Evolutionary conservation across 2,888 invertebrate species (phyloP).

Genomic region (Operophtera brumata): DNA sequence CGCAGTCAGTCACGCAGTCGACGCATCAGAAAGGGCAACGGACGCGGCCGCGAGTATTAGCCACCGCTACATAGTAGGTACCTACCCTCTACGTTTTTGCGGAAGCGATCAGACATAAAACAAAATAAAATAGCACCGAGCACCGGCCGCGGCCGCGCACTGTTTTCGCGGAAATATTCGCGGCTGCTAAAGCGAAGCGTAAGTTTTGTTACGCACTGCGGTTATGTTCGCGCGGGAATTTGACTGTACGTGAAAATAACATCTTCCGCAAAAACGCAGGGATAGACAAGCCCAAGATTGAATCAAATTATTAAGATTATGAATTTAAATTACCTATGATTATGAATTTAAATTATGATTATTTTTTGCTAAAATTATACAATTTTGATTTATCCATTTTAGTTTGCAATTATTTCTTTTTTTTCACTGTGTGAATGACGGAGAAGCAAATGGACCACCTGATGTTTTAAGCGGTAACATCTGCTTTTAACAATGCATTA

Average conservation of each 20-base stretch:
- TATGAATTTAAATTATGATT: not conserved
- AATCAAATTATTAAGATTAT: not conserved
- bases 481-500: too few species aligned
- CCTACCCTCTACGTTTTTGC: not conserved
- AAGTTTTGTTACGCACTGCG: too few species aligned
- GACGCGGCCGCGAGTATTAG: constrained; percentile 42
- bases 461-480: too few species aligned
- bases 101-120: not conserved
- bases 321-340: too few species aligned
- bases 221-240: too few species aligned
- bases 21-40: constrained; percentile 46
- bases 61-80: too few species aligned
- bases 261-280: not conserved
- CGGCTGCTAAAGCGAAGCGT: too few species aligned
- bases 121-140: too few species aligned
- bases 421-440: too few species aligned
- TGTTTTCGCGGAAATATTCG: too few species aligned
- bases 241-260: not conserved
- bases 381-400: not conserved
- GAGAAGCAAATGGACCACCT: too few species aligned
- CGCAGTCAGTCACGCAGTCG: constrained; percentile 42
- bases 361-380: constrained; percentile 1
- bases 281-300: not conserved
- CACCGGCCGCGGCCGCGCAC: too few species aligned
- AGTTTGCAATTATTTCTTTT: not conserved